phyloP scores from a whole-genome alignment of 2,113 vertebrate species.

The Petromus typicus region DNA sequence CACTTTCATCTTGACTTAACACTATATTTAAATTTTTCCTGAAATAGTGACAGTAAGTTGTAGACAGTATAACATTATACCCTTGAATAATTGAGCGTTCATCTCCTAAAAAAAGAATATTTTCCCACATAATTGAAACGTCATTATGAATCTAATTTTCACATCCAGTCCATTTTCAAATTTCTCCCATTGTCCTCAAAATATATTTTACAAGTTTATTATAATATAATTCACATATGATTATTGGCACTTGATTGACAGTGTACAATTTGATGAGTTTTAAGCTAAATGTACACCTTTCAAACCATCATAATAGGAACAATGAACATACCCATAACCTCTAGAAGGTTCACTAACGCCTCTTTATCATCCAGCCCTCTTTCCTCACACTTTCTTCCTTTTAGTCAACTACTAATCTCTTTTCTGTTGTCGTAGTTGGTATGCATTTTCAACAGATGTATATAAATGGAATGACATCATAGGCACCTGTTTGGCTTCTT shows the following conservation, averaged over 20 bases:
- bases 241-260: slow-evolving; percentile 19
- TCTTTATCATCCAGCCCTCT: neutral
- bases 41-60: slow-evolving; percentile 41
- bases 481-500: slow-evolving; percentile 29
- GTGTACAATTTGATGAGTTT: slow-evolving; percentile 15
- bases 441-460: slow-evolving; percentile 46
- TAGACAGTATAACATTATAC: neutral
- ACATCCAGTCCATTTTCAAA: neutral
- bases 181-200: slow-evolving; percentile 37
- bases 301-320: slow-evolving; percentile 13
- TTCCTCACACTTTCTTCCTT: neutral
- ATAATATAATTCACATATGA: neutral
- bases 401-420: slow-evolving; percentile 38
- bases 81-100: neutral
- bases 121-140: slow-evolving; percentile 26
- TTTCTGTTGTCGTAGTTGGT: slow-evolving; percentile 32
- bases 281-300: neutral
- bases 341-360: neutral
- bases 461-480: slow-evolving; percentile 32
- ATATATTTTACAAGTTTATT: slow-evolving; percentile 42
- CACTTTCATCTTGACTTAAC: slow-evolving; percentile 38
- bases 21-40: slow-evolving; percentile 25
- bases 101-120: slow-evolving; percentile 44
- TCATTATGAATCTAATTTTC: slow-evolving; percentile 33
- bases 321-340: neutral